These are phyloP conservation scores for Carlito syrichta DNA, from an alignment of 2,113 vertebrate genomes.

Conservation along the genomic window DNA sequence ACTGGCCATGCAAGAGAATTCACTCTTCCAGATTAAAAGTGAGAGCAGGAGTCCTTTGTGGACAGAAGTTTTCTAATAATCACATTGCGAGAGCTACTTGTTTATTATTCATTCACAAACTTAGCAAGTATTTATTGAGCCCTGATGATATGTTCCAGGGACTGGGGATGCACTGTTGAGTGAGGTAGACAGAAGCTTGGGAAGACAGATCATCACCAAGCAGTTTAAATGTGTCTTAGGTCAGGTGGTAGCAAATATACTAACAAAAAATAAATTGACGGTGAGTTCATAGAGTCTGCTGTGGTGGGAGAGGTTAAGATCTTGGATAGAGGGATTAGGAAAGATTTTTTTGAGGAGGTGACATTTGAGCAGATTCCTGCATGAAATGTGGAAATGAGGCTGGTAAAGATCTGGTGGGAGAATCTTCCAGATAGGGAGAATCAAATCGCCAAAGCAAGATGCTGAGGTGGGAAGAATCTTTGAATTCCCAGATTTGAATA, in stretches of 20 bases:
- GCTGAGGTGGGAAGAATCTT: background rate
- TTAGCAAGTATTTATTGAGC: background rate
- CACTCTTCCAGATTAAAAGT: background rate
- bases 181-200: background rate
- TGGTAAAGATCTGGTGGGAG: no score
- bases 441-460: background rate
- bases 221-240: rapidly evolving
- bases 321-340: background rate
- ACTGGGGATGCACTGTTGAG: background rate
- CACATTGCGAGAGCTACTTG: no score
- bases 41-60: rapidly evolving
- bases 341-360: background rate
- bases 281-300: background rate
- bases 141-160: background rate
- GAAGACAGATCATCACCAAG: background rate
- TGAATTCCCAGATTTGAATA: background rate
- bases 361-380: background rate
- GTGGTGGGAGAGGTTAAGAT: background rate
- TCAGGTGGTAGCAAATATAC: background rate
- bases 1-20: background rate
- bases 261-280: background rate
- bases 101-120: background rate
- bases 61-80: background rate
- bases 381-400: background rate
- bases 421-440: background rate